Evolutionary conservation across 2,797 vertebrate genomes (phyloP), one percentile per base, ranked within the genome.

Genomic region (Sebastes steindachneri): DNA sequence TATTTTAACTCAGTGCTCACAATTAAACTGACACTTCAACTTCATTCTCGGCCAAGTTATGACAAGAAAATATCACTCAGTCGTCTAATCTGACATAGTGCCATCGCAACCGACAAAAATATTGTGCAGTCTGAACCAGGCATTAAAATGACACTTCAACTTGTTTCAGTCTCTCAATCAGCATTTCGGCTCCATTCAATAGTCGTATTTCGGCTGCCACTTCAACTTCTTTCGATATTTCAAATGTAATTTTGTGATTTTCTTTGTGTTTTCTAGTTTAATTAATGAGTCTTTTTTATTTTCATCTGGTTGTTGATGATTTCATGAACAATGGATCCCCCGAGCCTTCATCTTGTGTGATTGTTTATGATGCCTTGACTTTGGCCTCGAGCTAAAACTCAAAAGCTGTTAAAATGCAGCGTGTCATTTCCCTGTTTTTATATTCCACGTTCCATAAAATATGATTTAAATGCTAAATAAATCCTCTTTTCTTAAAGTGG

Each of bases 401-500:
- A 0, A 72, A 68, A 73, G 37, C 12, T 41, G 17, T 28, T 26
- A 4, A 53, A 57, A 9, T 41, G 3, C 2, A 23, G 45, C 1
- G 0, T 11, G 6, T 55, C 5, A 6, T 29, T 45, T 25, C 10
- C 4, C 21, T 66, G 17, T 45, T 53, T 63, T 59, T 28, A 4
- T 60, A 21, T 51, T 63, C 41, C 9, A n/a, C 2, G 21, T 58
- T n/a, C 21, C 12, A 62, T 63, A 33, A 80, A 75, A 82, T n/a
- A 25, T 8, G 10, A 70, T 77, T 84, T 79, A 64, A 75, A 87
- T 68, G 15, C 26, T 26, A 57, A 62, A 51, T 15, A 48, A 60
- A 55, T 70, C 0, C 53, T 71, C n/a, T 80, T 55, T 64, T 8
- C 11, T 25, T 2, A 48, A 78, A 78, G 71, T 53, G 69, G 23